Conservation (phyloP, 2,888 invertebrate genomes). For the Drosophila pseudotalamancana region DNA sequence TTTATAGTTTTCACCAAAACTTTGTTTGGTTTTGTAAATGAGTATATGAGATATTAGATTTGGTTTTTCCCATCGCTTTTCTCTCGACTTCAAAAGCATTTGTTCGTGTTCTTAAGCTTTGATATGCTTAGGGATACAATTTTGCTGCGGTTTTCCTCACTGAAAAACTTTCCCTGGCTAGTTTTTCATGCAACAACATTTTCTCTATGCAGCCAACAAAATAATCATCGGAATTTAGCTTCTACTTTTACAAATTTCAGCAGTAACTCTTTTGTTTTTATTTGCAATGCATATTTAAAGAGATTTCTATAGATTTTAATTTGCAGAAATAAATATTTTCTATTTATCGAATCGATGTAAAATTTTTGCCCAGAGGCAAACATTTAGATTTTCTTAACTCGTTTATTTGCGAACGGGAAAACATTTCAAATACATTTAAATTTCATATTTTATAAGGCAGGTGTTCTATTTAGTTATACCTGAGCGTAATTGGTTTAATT, state of each 20-base stretch:
- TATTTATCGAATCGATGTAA: neutral
- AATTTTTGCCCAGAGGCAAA: neutral
- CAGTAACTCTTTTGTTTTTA: neutral
- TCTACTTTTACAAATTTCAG: no score
- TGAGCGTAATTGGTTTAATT: slow-evolving; percentile 39
- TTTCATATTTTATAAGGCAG: neutral
- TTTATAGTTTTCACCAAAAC: neutral
- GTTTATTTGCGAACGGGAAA: neutral
- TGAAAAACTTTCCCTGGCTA: no score
- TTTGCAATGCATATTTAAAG: neutral
- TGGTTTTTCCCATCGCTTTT: neutral
- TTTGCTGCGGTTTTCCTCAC: neutral
- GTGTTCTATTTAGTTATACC: neutral
- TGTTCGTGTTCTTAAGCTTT: neutral
- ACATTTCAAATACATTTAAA: neutral
- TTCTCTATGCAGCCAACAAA: no score
- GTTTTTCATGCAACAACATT: no score
- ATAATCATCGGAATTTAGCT: neutral
- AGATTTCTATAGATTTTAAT: neutral
- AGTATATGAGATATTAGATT: slow-evolving; percentile 5
- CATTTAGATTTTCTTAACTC: neutral
- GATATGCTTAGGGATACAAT: neutral
- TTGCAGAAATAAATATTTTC: neutral
- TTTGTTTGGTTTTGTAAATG: slow-evolving; percentile 6
- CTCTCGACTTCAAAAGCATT: slow-evolving; percentile 5